Evolutionary conservation across 2,888 invertebrate species (phyloP).

Genomic region (Polymixis lichenea): DNA sequence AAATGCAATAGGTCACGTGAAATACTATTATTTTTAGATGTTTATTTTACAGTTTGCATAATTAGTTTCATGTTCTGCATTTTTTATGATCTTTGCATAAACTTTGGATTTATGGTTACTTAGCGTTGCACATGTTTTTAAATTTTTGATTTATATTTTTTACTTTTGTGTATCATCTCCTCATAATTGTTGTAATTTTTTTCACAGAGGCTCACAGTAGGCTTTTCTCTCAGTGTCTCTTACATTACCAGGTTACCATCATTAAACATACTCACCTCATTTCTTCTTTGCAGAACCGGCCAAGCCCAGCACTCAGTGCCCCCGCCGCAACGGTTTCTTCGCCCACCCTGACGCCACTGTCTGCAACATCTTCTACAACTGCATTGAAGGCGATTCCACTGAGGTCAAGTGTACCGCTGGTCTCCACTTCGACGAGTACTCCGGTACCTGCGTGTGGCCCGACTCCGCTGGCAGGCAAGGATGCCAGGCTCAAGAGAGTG

Average conservation of each 20-base stretch:
- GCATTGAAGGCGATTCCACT: slow-evolving; percentile 95
- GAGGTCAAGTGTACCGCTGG: slow-evolving; percentile 96
- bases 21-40: slow-evolving; percentile 30
- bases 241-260: too few relatives aligned
- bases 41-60: slow-evolving; percentile 22
- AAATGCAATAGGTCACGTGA: slow-evolving; percentile 59
- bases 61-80: slow-evolving; percentile 3
- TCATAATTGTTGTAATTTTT: not conserved
- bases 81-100: slow-evolving; percentile 26
- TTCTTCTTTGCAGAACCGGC: slow-evolving; percentile 92
- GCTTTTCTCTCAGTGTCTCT: not conserved
- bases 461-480: slow-evolving; percentile 94
- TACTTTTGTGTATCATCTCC: not conserved
- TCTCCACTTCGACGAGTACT: slow-evolving; percentile 96
- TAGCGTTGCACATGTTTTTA: slow-evolving; percentile 2
- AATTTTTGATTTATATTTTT: not conserved
- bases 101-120: slow-evolving; percentile 5
- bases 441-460: slow-evolving; percentile 97
- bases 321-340: slow-evolving; percentile 97
- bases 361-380: slow-evolving; percentile 97
- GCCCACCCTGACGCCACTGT: slow-evolving; percentile 95
- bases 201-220: not conserved
- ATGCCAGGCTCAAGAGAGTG: slow-evolving; percentile 91
- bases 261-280: not conserved
- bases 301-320: slow-evolving; percentile 93